Percentiles rank a stretch among this genome's conserved stretches.
Conservation (phyloP, 2,113 vertebrate species). For the Psammodynastes pulverulentus region DNA sequence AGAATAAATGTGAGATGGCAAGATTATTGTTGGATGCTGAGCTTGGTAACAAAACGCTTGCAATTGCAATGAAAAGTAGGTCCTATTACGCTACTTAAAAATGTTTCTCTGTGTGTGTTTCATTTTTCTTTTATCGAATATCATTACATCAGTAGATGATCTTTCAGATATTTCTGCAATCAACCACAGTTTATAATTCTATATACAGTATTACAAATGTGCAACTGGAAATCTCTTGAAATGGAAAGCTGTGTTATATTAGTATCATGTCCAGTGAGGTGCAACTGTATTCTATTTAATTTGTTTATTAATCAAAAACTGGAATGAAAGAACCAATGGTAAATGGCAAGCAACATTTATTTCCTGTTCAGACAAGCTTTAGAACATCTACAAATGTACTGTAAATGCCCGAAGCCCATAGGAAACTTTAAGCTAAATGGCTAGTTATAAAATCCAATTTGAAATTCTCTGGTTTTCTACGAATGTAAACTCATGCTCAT, state of each 20-base stretch:
- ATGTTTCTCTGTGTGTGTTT: background rate
- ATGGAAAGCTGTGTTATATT: background rate
- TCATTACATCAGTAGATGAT: background rate
- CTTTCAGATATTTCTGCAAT: background rate
- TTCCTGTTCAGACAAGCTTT: background rate
- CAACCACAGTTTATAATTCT: background rate
- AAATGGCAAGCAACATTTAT: background rate
- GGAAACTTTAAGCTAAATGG: background rate
- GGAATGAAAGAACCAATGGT: background rate
- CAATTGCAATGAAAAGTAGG: background rate
- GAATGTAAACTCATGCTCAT: background rate
- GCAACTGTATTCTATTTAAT: background rate
- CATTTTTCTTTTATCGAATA: slow-evolving; percentile 14
- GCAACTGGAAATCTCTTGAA: background rate
- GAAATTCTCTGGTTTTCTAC: background rate
- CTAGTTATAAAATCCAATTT: slow-evolving; percentile 16
- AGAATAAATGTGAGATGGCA: background rate
- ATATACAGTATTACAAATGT: background rate
- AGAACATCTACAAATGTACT: background rate
- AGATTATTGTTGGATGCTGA: background rate
- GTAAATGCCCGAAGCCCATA: background rate
- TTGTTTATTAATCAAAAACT: slow-evolving; percentile 9
- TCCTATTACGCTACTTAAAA: background rate
- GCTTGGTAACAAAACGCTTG: background rate
- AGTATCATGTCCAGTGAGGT: background rate